Percentiles rank a stretch among this genome's conserved stretches.
phyloP scores from a whole-genome alignment of 2,888 invertebrate genomes.

The Acronicta alni region DNA sequence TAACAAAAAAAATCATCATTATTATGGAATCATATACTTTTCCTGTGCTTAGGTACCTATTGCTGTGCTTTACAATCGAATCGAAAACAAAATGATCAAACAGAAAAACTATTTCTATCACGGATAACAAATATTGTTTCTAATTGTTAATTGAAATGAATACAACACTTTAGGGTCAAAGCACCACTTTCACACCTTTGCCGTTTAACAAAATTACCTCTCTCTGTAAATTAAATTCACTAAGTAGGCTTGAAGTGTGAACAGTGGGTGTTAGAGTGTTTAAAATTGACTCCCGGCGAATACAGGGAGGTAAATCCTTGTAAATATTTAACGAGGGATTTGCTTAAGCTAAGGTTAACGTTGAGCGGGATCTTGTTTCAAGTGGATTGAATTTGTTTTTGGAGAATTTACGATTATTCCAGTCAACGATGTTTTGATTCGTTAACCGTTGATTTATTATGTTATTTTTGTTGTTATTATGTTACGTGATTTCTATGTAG shows the following conservation, averaged over 20 bases:
- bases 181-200: slow-evolving; percentile 20
- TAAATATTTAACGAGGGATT: slow-evolving; percentile 56
- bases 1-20: too few species aligned
- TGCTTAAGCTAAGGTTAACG: slow-evolving; percentile 19
- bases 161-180: slow-evolving; percentile 1
- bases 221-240: slow-evolving; percentile 28
- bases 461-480: background rate
- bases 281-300: slow-evolving; percentile 27
- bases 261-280: slow-evolving; percentile 44
- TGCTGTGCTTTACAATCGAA: too few species aligned
- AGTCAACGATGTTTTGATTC: background rate
- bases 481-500: background rate
- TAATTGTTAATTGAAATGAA: background rate
- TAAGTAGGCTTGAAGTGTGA: slow-evolving; percentile 47
- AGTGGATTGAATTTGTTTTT: slow-evolving; percentile 33
- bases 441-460: background rate
- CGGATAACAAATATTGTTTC: too few species aligned
- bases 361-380: slow-evolving; percentile 13
- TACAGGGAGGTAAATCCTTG: slow-evolving; percentile 31
- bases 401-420: slow-evolving; percentile 1
- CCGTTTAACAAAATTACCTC: slow-evolving; percentile 26
- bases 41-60: too few species aligned
- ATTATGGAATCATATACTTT: too few species aligned
- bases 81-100: too few species aligned
- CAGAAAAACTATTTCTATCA: too few species aligned